Evolutionary conservation across 2,797 vertebrate genomes (phyloP).

Genomic region (Alcedo quadribrachys): DNA sequence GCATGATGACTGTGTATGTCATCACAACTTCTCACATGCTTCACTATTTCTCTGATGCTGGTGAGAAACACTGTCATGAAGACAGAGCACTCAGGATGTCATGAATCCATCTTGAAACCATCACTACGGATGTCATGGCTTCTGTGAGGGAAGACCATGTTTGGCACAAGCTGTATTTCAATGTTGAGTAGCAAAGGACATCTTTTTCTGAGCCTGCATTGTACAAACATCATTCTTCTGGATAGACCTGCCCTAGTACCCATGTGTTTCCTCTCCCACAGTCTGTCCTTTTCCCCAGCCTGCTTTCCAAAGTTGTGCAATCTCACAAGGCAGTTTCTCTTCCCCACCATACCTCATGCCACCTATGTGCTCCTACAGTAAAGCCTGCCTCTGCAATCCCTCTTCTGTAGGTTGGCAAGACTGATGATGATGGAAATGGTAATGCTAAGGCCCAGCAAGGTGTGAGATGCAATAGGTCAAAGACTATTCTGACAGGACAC

Average conservation of each 20-base stretch:
- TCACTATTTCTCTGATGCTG: neutral
- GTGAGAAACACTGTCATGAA: neutral
- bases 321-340: neutral
- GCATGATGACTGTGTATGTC: no score
- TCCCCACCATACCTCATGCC: neutral
- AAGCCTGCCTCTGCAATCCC: neutral
- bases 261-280: accelerated
- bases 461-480: neutral
- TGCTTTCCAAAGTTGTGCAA: neutral
- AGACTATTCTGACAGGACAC: neutral
- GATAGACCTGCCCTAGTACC: neutral
- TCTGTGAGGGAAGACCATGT: neutral
- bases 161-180: neutral
- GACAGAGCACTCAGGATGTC: neutral
- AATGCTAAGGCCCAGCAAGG: neutral
- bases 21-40: accelerated
- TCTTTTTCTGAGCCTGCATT: neutral
- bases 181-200: neutral
- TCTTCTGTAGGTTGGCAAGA: neutral
- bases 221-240: accelerated
- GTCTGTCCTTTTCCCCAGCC: neutral
- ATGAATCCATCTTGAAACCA: neutral
- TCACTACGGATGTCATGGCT: neutral
- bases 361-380: neutral
- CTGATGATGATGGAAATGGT: neutral